Evolutionary conservation across 2,888 invertebrate genomes (phyloP), one percentile per base, ranked within the genome.

Genomic region (Autographa pulchrina): DNA sequence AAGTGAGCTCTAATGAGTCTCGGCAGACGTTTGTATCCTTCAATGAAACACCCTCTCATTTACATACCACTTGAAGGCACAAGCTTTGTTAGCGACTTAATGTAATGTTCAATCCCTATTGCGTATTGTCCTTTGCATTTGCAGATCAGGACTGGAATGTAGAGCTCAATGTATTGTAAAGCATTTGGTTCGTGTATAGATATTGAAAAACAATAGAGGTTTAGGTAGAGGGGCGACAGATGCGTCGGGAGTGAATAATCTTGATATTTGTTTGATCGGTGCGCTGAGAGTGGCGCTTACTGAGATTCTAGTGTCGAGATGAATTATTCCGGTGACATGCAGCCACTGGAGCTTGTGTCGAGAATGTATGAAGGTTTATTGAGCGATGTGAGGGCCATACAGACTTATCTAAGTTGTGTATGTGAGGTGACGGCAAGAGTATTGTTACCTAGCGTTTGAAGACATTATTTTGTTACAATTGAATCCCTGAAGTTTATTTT

Each of bases 21-120:
- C 62, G 63, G 48, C 58, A 63, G 32, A 59, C 68, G 62, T 63
- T 58, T 68, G 68, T 68, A 68, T 16, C 62, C 35, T 68, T 62
- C 62, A 43, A 58, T 32, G 68, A 32, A 38, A 58, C 43, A 68
- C 58, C 59, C 58, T 18, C 43, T 48, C 62, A 58, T 68, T 66
- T 68, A 68, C 62, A 63, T 68, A 41, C 16, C 16, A 13, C 62
- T 18, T 35, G 62, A 48, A 43, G 48, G 4, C 9, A 20, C 62
- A 43, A 43, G 18, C n/a, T n/a, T 13, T 9, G 3, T 16, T 20
- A 1, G 2, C 62, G 68, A 62, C 6, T 1, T 3, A 43, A 58
- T 5, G 0, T 35, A 13, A 20, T 31, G 25, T 7, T 43, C 16
- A 14, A 3, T 35, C 20, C 11, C 32, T 35, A 63, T 43, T 58